Conservation (phyloP, 2,888 invertebrate genomes). For the Drosophila heteroneura region DNA sequence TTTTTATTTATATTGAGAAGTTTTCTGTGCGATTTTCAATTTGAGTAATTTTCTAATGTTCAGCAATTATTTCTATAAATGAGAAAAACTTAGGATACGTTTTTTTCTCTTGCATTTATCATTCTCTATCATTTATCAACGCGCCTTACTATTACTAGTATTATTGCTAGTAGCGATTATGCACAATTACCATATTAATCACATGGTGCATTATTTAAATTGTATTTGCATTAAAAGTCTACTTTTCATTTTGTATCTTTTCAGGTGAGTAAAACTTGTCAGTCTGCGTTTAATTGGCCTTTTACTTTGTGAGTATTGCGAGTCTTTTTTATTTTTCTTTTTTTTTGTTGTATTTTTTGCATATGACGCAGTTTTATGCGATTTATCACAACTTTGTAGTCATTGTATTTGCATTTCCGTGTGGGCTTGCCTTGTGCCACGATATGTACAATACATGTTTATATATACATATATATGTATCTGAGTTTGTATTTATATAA, state of each 20-base stretch:
- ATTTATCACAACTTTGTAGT: constrained; percentile 43
- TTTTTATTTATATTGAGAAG: no score
- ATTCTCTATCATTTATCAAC: not conserved
- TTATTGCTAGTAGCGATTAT: not conserved
- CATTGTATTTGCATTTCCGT: constrained; percentile 62
- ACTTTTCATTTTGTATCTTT: constrained; percentile 55
- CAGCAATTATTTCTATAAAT: no score
- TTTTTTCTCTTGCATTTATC: not conserved
- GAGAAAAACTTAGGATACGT: no score
- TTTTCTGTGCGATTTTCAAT: no score
- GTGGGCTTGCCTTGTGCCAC: constrained; percentile 61
- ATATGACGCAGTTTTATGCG: constrained; percentile 47
- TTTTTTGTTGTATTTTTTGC: not conserved
- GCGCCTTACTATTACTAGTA: not conserved
- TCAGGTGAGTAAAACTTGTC: constrained; percentile 75
- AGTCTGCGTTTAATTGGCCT: constrained; percentile 57
- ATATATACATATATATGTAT: not conserved
- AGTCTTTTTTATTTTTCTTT: not conserved
- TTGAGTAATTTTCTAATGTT: not conserved
- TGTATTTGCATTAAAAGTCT: constrained; percentile 26
- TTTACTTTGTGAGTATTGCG: constrained; percentile 41
- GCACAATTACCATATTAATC: constrained; percentile 35
- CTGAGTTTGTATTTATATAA: constrained; percentile 3
- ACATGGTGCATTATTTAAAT: constrained; percentile 39
- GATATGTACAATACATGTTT: constrained; percentile 38